Conservation (phyloP, 2,888 invertebrate genomes). For the Cryptosula pallasiana region DNA sequence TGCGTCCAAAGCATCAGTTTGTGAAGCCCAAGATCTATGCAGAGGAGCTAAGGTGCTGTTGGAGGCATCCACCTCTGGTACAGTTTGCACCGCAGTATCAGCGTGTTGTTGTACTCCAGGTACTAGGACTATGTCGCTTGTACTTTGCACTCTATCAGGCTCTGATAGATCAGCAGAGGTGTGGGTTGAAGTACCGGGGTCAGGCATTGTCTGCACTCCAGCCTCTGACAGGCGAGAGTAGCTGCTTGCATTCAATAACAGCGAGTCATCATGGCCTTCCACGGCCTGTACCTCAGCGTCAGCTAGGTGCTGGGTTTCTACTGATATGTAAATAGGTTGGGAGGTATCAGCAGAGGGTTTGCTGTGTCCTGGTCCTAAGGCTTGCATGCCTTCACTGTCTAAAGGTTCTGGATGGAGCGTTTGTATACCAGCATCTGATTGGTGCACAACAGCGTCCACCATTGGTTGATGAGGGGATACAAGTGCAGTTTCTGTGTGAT, state of each 20-base stretch:
- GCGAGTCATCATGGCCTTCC: not conserved
- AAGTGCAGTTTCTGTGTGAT: not conserved
- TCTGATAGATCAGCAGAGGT: not conserved
- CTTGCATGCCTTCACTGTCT: too few species aligned
- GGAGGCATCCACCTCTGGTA: not conserved
- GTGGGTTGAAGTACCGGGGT: not conserved
- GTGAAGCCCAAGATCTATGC: constrained; percentile 15
- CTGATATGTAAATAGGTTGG: not conserved
- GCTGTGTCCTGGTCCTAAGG: not conserved
- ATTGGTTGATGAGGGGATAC: not conserved
- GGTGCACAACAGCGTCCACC: not conserved
- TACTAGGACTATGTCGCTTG: not conserved
- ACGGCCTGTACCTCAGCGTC: not conserved
- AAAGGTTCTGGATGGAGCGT: not conserved
- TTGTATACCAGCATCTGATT: not conserved
- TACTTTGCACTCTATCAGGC: not conserved
- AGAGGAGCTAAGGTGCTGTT: not conserved
- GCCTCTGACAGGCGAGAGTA: not conserved
- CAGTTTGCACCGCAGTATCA: not conserved
- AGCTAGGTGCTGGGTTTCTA: not conserved
- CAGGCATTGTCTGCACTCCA: not conserved
- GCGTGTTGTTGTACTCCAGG: not conserved
- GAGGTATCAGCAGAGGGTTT: not conserved
- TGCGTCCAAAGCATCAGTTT: constrained; percentile 1
- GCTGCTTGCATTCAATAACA: not conserved